These are phyloP conservation scores for Dendrocopos noguchii DNA, from an alignment of 2,113 vertebrate genomes.

Conservation along the genomic window DNA sequence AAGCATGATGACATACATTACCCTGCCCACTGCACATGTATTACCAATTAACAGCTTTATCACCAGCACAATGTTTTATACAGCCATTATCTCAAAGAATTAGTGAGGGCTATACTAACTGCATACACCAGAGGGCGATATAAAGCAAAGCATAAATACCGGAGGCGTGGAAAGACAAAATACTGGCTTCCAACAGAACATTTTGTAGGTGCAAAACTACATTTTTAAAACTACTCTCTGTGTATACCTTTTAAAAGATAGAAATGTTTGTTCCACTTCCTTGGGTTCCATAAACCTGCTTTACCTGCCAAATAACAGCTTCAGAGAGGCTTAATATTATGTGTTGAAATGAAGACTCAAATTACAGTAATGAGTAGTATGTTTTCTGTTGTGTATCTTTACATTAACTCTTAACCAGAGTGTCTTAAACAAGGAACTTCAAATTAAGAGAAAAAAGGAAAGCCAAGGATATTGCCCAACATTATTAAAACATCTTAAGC, in stretches of 20 bases:
- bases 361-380: not conserved
- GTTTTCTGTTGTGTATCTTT: not conserved
- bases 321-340: not conserved
- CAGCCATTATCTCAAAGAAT: not conserved
- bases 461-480: accelerated
- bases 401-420: not conserved
- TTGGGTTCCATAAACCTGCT: not conserved
- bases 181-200: accelerated
- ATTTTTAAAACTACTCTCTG: not conserved
- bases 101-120: not conserved
- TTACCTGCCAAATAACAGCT: not conserved
- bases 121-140: constrained; percentile 46
- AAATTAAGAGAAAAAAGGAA: not conserved
- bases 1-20: not conserved
- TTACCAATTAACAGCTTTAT: not conserved
- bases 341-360: not conserved
- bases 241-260: not conserved
- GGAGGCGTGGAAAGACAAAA: not conserved
- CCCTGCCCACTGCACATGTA: accelerated
- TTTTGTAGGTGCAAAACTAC: not conserved
- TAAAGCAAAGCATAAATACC: not conserved
- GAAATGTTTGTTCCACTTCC: not conserved
- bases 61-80: not conserved
- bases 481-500: not conserved
- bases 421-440: not conserved